Evolutionary conservation across 1,140 invertebrate species (phyloP).

Genomic region (Drosophila punjabiensis): DNA sequence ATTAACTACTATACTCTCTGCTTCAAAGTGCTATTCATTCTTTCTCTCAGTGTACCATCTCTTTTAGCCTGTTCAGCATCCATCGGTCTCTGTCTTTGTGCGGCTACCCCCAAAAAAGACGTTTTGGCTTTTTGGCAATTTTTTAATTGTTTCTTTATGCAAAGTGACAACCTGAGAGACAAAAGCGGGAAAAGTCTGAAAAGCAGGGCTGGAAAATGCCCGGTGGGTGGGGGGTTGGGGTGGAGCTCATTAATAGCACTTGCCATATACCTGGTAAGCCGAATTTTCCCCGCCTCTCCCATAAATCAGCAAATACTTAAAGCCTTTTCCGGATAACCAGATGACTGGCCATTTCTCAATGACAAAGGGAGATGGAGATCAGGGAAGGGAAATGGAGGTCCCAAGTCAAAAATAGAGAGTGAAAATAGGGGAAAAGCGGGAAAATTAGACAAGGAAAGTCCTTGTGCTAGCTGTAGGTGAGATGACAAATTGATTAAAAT

Average conservation of each 20-base stretch:
- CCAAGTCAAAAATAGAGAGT: constrained; percentile 16
- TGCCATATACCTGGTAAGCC: constrained; percentile 54
- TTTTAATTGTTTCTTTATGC: constrained; percentile 84
- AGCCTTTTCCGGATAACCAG: constrained; percentile 66
- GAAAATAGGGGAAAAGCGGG: constrained; percentile 1
- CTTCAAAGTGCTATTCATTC: not conserved
- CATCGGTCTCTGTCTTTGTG: constrained; percentile 46
- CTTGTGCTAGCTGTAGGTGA: not conserved
- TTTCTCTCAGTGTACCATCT: constrained; percentile 22
- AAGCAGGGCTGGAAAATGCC: not conserved
- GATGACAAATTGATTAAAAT: constrained; percentile 31
- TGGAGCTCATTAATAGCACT: constrained; percentile 69
- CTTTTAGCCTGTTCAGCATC: constrained; percentile 13
- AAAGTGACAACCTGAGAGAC: constrained; percentile 68
- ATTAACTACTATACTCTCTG: not conserved
- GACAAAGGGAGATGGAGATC: constrained; percentile 15
- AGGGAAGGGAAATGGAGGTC: not conserved
- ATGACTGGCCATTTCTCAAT: constrained; percentile 50
- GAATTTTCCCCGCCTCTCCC: constrained; percentile 4
- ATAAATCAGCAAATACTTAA: constrained; percentile 73
- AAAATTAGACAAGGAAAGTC: constrained; percentile 6
- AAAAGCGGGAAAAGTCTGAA: constrained; percentile 12
- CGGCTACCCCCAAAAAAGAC: constrained; percentile 77
- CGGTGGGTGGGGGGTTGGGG: not conserved
- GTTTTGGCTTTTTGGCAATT: constrained; percentile 78